Evolutionary conservation across 2,888 invertebrate species (phyloP).

Genomic region (Exocentrus adspersus): DNA sequence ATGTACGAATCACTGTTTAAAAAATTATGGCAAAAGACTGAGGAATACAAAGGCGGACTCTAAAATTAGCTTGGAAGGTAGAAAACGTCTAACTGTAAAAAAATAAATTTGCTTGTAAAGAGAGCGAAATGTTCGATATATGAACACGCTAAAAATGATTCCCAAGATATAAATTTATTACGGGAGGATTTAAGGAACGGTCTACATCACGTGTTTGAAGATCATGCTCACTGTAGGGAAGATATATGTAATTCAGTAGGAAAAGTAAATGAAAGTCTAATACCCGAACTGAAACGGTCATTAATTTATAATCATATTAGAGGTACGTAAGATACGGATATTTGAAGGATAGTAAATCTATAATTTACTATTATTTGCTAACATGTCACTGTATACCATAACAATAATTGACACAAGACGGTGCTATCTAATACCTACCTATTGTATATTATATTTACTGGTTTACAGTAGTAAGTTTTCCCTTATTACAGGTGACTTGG

Average conservation of each 20-base stretch:
- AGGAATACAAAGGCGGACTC: constrained; percentile 32
- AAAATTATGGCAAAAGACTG: constrained; percentile 40
- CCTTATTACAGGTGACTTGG: constrained; percentile 24
- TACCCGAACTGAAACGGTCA: constrained; percentile 2
- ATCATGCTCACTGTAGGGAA: background rate
- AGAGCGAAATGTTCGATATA: too few relatives aligned
- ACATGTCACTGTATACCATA: too few relatives aligned
- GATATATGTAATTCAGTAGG: constrained; percentile 27
- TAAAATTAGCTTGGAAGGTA: constrained; percentile 4
- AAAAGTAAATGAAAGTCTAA: constrained; percentile 1
- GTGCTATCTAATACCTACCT: too few relatives aligned
- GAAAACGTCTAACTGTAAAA: too few relatives aligned
- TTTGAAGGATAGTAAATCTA: too few relatives aligned
- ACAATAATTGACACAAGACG: too few relatives aligned
- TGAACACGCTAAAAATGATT: too few relatives aligned
- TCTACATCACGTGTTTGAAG: background rate
- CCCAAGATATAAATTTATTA: background rate
- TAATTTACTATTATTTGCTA: too few relatives aligned
- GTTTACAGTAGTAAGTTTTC: too few relatives aligned
- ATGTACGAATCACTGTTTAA: constrained; percentile 37
- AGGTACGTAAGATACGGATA: constrained; percentile 1
- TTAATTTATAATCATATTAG: constrained; percentile 13
- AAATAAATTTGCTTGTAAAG: too few relatives aligned
- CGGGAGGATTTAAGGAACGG: background rate
- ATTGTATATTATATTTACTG: background rate